Percentiles rank a stretch among this genome's conserved stretches.
Evolutionary conservation across 2,113 vertebrate genomes (phyloP).

Genomic region (Condylura cristata): DNA sequence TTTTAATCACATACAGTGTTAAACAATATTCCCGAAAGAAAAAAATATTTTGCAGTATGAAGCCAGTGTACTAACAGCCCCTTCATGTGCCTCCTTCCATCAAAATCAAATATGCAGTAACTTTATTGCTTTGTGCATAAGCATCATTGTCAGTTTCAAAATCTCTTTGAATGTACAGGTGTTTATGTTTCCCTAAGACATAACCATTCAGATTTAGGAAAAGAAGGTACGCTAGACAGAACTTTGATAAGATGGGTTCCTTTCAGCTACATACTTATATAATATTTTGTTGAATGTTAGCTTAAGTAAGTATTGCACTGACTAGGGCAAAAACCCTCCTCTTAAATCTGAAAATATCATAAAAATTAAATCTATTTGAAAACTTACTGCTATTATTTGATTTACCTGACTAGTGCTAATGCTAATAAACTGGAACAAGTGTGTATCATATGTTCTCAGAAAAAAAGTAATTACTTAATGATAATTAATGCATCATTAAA

Average conservation of each 20-base stretch:
- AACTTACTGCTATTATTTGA: not conserved
- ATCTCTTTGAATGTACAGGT: not conserved
- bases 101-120: not conserved
- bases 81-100: not conserved
- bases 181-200: not conserved
- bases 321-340: not conserved
- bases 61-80: not conserved
- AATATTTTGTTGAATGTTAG: not conserved
- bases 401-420: not conserved
- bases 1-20: too few species aligned
- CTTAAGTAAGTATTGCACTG: not conserved
- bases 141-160: not conserved
- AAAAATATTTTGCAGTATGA: not conserved
- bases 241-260: not conserved
- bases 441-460: not conserved
- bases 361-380: not conserved
- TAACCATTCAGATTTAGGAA: not conserved
- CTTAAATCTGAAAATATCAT: not conserved
- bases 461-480: constrained; percentile 43
- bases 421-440: constrained; percentile 25
- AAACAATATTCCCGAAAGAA: too few species aligned
- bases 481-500: constrained; percentile 67
- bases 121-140: not conserved
- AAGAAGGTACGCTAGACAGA: not conserved
- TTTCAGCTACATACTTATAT: not conserved